phyloP scores from a whole-genome alignment of 2,113 vertebrate genomes.

The Circaetus cinerascens region DNA sequence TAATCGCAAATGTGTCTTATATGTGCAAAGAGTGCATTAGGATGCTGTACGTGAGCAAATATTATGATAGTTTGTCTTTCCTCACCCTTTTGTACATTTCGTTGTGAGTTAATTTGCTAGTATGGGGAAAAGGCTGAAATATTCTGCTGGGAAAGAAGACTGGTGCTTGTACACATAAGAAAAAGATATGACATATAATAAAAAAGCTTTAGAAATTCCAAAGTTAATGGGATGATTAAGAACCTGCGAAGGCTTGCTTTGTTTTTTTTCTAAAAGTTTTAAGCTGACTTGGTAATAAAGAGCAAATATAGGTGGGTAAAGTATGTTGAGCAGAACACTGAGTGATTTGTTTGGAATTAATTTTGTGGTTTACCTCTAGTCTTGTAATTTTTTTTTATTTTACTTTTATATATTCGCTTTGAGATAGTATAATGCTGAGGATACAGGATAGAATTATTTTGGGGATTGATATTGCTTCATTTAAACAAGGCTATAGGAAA shows the following conservation, averaged over 20 bases:
- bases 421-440: background rate
- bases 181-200: rapidly evolving
- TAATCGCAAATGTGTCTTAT: background rate
- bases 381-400: background rate
- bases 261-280: background rate
- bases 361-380: background rate
- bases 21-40: background rate
- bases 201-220: background rate
- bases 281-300: background rate
- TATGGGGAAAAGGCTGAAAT: background rate
- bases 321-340: background rate
- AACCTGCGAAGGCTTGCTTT: background rate
- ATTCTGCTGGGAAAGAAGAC: background rate
- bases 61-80: rapidly evolving
- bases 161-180: background rate
- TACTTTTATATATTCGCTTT: background rate
- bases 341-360: background rate
- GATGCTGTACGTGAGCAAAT: background rate
- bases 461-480: background rate
- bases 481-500: background rate
- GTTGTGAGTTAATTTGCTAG: background rate
- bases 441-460: background rate
- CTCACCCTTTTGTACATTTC: background rate
- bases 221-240: background rate
- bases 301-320: background rate